These are phyloP conservation scores for Xyliphius kryptos DNA, from an alignment of 2,113 vertebrate species.

Conservation along the genomic window DNA sequence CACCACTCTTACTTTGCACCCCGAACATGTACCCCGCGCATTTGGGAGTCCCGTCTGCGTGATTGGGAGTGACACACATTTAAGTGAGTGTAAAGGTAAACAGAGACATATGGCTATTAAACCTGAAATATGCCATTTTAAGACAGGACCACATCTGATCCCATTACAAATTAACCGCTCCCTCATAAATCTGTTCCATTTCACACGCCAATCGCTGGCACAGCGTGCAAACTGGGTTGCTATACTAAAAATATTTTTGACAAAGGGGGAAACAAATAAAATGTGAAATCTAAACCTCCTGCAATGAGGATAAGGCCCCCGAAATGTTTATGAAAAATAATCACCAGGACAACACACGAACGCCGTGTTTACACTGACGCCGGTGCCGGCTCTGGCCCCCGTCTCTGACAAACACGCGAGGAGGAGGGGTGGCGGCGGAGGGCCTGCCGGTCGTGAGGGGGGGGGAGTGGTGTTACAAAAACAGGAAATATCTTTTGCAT, in stretches of 20 bases:
- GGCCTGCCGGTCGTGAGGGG: neutral
- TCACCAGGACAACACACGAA: conserved; percentile 60
- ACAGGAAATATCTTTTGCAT: conserved; percentile 74
- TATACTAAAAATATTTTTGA: conserved; percentile 46
- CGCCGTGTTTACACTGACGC: conserved; percentile 64
- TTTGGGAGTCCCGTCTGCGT: no score
- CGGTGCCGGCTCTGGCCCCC: conserved; percentile 51
- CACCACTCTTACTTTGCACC: no score
- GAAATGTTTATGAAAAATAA: conserved; percentile 69
- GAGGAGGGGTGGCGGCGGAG: conserved; percentile 36
- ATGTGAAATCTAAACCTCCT: conserved; percentile 55
- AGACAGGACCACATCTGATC: neutral
- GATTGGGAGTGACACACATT: no score
- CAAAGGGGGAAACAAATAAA: conserved; percentile 52
- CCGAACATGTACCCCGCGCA: no score
- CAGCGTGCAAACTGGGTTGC: conserved; percentile 17
- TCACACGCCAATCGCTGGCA: conserved; percentile 18
- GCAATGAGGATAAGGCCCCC: conserved; percentile 60
- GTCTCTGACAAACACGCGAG: conserved; percentile 63
- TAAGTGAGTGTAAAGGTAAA: neutral
- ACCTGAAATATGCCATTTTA: conserved; percentile 10
- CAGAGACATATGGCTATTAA: conserved; percentile 3
- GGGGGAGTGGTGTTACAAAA: conserved; percentile 40
- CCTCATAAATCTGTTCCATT: conserved; percentile 23
- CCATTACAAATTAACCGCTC: conserved; percentile 7